Base-by-base conservation (phyloP, 2,797 vertebrate genomes). In the Peromyscus melanophrys region DNA sequence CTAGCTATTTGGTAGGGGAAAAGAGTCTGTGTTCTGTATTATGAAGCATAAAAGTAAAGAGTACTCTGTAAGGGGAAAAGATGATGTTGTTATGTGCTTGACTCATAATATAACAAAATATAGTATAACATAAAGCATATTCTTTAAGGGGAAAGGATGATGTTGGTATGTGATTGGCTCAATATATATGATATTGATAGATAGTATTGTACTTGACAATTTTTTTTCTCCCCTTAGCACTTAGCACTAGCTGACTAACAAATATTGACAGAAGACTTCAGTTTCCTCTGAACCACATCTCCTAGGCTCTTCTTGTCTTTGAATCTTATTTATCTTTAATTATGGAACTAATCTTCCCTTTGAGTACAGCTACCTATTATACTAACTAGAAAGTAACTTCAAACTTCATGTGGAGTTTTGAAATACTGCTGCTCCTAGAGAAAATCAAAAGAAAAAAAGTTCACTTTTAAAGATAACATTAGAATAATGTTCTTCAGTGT, bases 361-460 rank as follows among this genome's bases (percentile, higher is more conserved):
- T 34, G 43, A 94, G 49, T 37, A 89, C 16, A 76, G 82, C 10
- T 89, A 93, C 40, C 63, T 95, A 17, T 76, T 93, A 85, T 34
- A 89, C 29, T 40, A 82, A 25, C 34, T 73, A 77, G 63, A 77
- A 96, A 94, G 86, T 61, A 96, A 84, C 34, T 92, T 90, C 40
- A 82, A 63, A 71, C 31, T 82, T 93, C 63, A 90, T 49, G 78
- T 95, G 37, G 27, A 88, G 78, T 8, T 49, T 94, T 96, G 77
- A 59, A 52, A 95, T 59, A 96, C 84, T 93, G 92, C 1, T 52
- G 71, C 57, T 94, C n/a, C 11, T 87, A 81, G n/a, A 95, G 10
- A 87, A 94, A 91, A 59, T 92, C 86, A 76, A 83, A 71, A 57
- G 25, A 34, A 67, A 52, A 29, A 55, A 14, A 2, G 31, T 34